A percentile compares a stretch with the other conserved stretches of the same genome.
Conservation (phyloP, 1,140 invertebrate species). For the Pachypsylla venusta region DNA sequence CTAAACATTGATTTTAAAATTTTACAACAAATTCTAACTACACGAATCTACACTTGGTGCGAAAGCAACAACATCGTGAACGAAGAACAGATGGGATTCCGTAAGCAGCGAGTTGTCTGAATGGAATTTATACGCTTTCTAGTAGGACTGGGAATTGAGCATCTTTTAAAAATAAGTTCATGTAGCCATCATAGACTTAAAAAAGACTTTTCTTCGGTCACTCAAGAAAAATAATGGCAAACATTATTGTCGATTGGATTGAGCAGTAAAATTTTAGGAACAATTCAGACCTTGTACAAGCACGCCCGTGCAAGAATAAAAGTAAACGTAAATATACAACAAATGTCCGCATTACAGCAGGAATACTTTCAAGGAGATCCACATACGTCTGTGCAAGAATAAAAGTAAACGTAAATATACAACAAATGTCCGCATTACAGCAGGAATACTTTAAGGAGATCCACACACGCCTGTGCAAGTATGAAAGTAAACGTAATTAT, state of each 20-base stretch:
- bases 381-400: not conserved
- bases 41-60: constrained; percentile 20
- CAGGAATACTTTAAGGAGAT: constrained; percentile 21
- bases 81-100: constrained; percentile 24
- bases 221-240: constrained; percentile 5
- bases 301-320: constrained; percentile 4
- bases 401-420: not conserved
- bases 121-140: constrained; percentile 20
- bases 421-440: constrained; percentile 11
- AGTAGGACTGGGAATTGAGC: not conserved
- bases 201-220: not conserved
- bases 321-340: too few species aligned
- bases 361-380: constrained; percentile 6
- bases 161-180: constrained; percentile 7
- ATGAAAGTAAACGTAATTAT: too few species aligned
- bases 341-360: too few species aligned
- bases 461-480: constrained; percentile 17
- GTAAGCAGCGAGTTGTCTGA: constrained; percentile 20
- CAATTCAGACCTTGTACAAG: constrained; percentile 7
- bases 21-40: constrained; percentile 19
- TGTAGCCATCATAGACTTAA: constrained; percentile 1
- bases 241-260: not conserved
- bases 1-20: constrained; percentile 22
- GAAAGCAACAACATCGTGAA: constrained; percentile 18
- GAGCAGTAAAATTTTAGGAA: constrained; percentile 9